These are phyloP conservation scores for Nibea albiflora DNA, from an alignment of 2,113 vertebrate genomes.

Conservation along the genomic window DNA sequence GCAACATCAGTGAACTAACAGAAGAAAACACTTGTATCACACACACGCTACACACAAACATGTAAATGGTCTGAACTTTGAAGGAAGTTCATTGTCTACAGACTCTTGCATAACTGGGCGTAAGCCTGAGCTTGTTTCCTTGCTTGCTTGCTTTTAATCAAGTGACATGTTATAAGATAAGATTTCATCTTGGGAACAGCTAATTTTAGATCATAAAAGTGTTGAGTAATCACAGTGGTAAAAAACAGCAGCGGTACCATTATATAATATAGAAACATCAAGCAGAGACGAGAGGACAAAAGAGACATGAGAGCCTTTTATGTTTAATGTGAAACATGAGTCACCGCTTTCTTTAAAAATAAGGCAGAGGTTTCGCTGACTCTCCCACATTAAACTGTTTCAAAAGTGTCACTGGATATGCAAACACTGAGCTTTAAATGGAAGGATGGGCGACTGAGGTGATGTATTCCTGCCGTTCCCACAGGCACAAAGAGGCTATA, in stretches of 20 bases:
- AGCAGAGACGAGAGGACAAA: constrained; percentile 17
- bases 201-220: not conserved
- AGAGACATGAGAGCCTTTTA: constrained; percentile 9
- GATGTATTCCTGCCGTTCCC: constrained; percentile 34
- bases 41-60: not conserved
- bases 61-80: not conserved
- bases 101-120: constrained; percentile 43
- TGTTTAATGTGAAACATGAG: constrained; percentile 53
- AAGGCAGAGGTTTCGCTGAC: not conserved
- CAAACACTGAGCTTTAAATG: not conserved
- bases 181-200: not conserved
- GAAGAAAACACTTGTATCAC: not conserved
- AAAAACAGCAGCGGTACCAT: not conserved
- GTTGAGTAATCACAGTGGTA: not conserved
- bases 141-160: not conserved
- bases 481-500: constrained; percentile 13
- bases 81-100: constrained; percentile 27
- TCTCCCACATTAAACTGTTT: constrained; percentile 5
- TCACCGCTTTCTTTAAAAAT: not conserved
- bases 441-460: constrained; percentile 21
- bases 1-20: not conserved
- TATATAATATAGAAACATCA: constrained; percentile 4
- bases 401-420: constrained; percentile 37
- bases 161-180: not conserved
- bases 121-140: constrained; percentile 15